These are phyloP conservation scores for Cylloceria caligata DNA, from an alignment of 2,888 invertebrate genomes.

Conservation along the genomic window DNA sequence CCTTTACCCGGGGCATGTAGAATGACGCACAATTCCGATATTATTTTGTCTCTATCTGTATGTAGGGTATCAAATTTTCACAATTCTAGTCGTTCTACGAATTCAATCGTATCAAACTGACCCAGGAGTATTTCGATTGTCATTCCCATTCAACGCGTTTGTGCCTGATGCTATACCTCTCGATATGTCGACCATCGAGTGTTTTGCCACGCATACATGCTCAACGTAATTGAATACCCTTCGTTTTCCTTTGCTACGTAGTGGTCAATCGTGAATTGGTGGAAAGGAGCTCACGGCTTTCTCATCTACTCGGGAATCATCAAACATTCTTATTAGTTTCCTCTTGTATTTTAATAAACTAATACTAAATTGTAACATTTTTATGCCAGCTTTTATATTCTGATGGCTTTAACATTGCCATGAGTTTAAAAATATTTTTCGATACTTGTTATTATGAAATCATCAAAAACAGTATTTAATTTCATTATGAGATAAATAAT, in stretches of 20 bases:
- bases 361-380: not conserved
- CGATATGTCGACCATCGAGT: slow-evolving; percentile 51
- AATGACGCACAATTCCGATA: not conserved
- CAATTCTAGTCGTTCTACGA: slow-evolving; percentile 23
- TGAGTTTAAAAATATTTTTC: too few species aligned
- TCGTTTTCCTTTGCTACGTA: slow-evolving; percentile 7
- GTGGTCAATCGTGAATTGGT: slow-evolving; percentile 15
- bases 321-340: slow-evolving; percentile 2
- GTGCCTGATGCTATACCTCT: not conserved
- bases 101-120: slow-evolving; percentile 63
- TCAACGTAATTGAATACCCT: slow-evolving; percentile 61
- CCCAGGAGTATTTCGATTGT: slow-evolving; percentile 57
- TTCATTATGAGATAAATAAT: too few species aligned
- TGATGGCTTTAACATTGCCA: not conserved
- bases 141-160: slow-evolving; percentile 13
- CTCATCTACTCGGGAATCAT: not conserved
- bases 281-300: not conserved
- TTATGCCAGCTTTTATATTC: not conserved
- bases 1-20: not conserved
- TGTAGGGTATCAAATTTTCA: slow-evolving; percentile 42
- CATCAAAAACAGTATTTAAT: too few species aligned
- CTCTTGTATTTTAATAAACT: not conserved
- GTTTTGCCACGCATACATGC: slow-evolving; percentile 54
- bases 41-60: slow-evolving; percentile 8
- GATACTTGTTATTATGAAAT: not conserved